Percentiles rank a stretch among this genome's conserved stretches.
These are phyloP conservation scores for Sebastes glaucus DNA, from an alignment of 2,797 vertebrate species.

Conservation along the genomic window DNA sequence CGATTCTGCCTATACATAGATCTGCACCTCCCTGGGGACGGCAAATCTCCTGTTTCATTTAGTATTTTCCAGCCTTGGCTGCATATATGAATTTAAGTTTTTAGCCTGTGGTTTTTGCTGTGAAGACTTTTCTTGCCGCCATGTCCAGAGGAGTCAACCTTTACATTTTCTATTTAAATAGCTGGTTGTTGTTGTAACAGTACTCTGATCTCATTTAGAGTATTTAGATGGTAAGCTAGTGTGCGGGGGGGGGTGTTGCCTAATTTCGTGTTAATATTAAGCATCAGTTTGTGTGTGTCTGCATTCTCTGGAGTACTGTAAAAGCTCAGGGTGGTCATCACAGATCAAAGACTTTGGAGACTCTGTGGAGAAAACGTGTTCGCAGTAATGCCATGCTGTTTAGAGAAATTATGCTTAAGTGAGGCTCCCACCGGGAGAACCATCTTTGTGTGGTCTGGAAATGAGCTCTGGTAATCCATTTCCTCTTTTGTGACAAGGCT, in stretches of 20 bases:
- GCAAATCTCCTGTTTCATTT: background rate
- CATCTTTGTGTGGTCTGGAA: constrained; percentile 8
- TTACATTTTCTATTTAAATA: background rate
- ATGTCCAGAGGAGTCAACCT: background rate
- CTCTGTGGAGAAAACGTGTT: background rate
- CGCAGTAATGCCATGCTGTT: background rate
- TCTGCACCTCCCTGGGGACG: fast-evolving
- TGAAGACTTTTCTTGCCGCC: background rate
- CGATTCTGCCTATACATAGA: background rate
- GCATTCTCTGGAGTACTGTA: background rate
- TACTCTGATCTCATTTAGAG: background rate
- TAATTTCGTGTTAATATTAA: background rate
- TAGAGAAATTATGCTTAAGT: constrained; percentile 4
- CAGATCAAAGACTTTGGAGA: background rate
- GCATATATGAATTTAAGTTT: background rate
- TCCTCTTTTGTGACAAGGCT: constrained; percentile 10
- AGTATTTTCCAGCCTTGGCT: background rate
- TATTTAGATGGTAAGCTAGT: background rate
- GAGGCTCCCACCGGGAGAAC: background rate
- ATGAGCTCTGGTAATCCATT: constrained; percentile 12
- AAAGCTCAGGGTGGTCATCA: background rate
- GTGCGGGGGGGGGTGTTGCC: background rate
- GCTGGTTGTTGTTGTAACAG: background rate
- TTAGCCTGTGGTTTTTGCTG: background rate
- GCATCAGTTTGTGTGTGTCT: background rate